Conservation (phyloP, 2,113 vertebrate species). For the Rhipidura dahli region DNA sequence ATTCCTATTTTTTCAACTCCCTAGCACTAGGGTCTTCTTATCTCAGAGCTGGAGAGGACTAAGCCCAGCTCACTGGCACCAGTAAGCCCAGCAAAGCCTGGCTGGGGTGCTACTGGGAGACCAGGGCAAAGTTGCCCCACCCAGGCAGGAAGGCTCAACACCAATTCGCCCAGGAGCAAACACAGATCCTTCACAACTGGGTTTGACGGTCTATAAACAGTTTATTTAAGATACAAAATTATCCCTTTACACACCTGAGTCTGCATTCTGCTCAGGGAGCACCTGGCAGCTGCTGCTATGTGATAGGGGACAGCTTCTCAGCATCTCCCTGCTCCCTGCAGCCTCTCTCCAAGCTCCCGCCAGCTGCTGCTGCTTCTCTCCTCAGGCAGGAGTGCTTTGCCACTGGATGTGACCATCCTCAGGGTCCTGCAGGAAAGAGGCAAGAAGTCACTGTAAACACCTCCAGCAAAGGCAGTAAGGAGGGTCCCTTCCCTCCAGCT, state of each 20-base stretch:
- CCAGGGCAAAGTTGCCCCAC: too few relatives aligned
- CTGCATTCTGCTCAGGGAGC: background rate
- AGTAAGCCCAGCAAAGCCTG: background rate
- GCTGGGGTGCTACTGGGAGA: background rate
- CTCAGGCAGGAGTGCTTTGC: background rate
- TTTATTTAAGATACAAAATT: background rate
- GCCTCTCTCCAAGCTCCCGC: background rate
- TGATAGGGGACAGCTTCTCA: background rate
- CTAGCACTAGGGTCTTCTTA: rapidly evolving
- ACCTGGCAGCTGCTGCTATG: background rate
- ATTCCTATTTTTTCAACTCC: background rate
- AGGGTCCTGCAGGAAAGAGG: background rate
- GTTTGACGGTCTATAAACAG: background rate
- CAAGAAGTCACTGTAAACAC: background rate
- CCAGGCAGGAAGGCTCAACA: rapidly evolving
- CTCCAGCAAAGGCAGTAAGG: too few relatives aligned
- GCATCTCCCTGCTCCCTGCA: background rate
- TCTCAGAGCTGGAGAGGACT: background rate
- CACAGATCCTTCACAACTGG: background rate
- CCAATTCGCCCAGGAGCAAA: rapidly evolving
- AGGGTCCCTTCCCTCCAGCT: background rate
- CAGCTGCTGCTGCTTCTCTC: background rate
- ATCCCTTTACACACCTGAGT: background rate
- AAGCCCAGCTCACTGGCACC: background rate
- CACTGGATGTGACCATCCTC: background rate